Evolutionary conservation across 2,888 invertebrate genomes (phyloP), one percentile per base, ranked within the genome.

Genomic region (Phaonia tiefii): DNA sequence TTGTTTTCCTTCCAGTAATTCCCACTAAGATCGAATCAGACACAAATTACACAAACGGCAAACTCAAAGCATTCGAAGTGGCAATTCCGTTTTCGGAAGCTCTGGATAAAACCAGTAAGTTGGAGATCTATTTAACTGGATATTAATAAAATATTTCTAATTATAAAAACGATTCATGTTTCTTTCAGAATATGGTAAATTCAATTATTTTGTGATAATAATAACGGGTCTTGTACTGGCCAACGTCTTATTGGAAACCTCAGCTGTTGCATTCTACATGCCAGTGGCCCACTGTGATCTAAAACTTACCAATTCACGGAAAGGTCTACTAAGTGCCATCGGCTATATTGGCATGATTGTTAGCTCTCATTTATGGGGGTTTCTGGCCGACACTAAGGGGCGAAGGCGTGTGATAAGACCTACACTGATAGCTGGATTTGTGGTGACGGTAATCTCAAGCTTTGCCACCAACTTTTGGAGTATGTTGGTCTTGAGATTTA

Each of bases 311-410:
- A 90, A 91, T 17, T 84, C 85, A 51, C 89, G 91, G 67, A 91
- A 91, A 66, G 91, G 91, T 15, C 85, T 90, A 58, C 85, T 91
- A 1, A 90, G 89, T 75, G 90, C 90, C 11, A 86, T 89, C 3
- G 88, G 90, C 2, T 90, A 91, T 84, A 84, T 88, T 54, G 91
- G 91, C 84, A 92, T 92, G 82, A 91, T 93, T 49, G 83, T 91
- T 11, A 92, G 92, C 71, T 92, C 92, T 0, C 92, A 92, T 86
- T 85, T 93, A 49, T 93, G 93, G 93, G 93, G 93, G 7, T 92
- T 92, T 84, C 84, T 93, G 49, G 93, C 92, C 0, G 93, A 93
- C 84, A 92, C 92, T 1, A 90, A 89, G 76, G 93, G 93, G 5
- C 85, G 92, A 39, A 89, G 91, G 82, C 90, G 88, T 39, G 89